Percentiles rank a stretch among this genome's conserved stretches.
phyloP scores from a whole-genome alignment of 1,140 invertebrate species.

The Notospermus geniculatus region DNA sequence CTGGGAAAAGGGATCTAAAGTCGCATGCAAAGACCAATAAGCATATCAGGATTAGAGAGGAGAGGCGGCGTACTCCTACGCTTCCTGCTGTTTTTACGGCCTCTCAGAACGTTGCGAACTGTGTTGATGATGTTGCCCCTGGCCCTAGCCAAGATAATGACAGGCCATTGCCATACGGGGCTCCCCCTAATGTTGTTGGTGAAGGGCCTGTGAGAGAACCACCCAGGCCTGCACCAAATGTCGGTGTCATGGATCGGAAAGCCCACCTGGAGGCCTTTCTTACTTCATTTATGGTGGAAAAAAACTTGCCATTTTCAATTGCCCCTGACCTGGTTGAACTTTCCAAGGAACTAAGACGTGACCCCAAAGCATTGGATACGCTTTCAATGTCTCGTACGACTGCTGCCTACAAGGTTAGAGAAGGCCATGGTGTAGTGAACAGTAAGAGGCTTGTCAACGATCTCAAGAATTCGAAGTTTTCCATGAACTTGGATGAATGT shows the following conservation, averaged over 20 bases:
- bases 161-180: not conserved
- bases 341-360: not conserved
- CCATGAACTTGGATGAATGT: conserved; percentile 32
- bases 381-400: conserved; percentile 15
- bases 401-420: conserved; percentile 24
- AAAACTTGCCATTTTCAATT: not conserved
- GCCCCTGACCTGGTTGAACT: not conserved
- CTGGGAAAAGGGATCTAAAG: too few relatives aligned
- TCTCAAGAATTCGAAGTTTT: conserved; percentile 20
- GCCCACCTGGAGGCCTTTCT: not conserved
- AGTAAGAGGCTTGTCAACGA: conserved; percentile 1
- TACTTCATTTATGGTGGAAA: not conserved
- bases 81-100: too few relatives aligned
- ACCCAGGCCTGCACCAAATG: not conserved
- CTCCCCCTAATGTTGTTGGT: not conserved
- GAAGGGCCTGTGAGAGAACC: not conserved
- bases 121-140: too few relatives aligned
- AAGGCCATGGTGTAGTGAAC: conserved; percentile 16
- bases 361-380: conserved; percentile 13
- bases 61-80: too few relatives aligned
- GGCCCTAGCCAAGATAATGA: too few relatives aligned
- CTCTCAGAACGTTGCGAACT: too few relatives aligned
- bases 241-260: not conserved
- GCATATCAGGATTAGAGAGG: too few relatives aligned
- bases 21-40: too few relatives aligned